Percentiles rank a stretch among this genome's conserved stretches.
These are phyloP conservation scores for Toxotes chatareus DNA, from an alignment of 2,113 vertebrate genomes.

Conservation along the genomic window DNA sequence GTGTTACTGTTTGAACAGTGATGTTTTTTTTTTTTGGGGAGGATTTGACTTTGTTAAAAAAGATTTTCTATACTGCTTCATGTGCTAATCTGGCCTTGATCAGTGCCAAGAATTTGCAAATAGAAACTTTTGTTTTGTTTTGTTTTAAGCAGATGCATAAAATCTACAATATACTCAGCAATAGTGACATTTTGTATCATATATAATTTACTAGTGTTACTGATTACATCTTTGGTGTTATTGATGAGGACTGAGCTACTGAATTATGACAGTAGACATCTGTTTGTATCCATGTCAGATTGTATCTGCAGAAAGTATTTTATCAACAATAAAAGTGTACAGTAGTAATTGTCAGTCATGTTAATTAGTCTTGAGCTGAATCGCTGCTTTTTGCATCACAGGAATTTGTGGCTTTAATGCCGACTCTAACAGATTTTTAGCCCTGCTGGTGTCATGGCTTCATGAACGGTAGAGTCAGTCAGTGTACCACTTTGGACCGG, in stretches of 20 bases:
- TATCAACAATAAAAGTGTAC: slow-evolving; percentile 64
- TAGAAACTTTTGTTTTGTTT: not conserved
- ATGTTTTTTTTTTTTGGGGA: not conserved
- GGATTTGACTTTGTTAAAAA: slow-evolving; percentile 16
- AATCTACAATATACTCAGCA: slow-evolving; percentile 10
- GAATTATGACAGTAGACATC: slow-evolving; percentile 28
- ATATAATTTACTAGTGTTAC: slow-evolving; percentile 27
- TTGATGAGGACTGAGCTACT: slow-evolving; percentile 15
- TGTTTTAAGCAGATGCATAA: slow-evolving; percentile 15
- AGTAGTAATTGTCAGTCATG: not conserved
- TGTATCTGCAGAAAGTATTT: slow-evolving; percentile 54
- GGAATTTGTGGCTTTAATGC: not conserved
- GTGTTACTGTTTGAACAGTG: slow-evolving; percentile 1
- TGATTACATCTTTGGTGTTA: slow-evolving; percentile 25
- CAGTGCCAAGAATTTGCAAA: slow-evolving; percentile 47
- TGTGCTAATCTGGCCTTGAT: slow-evolving; percentile 41
- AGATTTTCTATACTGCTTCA: slow-evolving; percentile 31
- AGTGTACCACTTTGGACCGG: too few species aligned
- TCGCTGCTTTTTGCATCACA: not conserved
- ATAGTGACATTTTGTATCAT: slow-evolving; percentile 32
- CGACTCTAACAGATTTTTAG: not conserved
- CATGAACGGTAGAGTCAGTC: too few species aligned
- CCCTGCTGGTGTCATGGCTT: not conserved
- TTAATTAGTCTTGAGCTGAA: not conserved
- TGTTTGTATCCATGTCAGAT: slow-evolving; percentile 40